A percentile compares a stretch with the other conserved stretches of the same genome.
These are phyloP conservation scores for Etheostoma perlongum DNA, from an alignment of 2,797 vertebrate genomes.

Conservation along the genomic window DNA sequence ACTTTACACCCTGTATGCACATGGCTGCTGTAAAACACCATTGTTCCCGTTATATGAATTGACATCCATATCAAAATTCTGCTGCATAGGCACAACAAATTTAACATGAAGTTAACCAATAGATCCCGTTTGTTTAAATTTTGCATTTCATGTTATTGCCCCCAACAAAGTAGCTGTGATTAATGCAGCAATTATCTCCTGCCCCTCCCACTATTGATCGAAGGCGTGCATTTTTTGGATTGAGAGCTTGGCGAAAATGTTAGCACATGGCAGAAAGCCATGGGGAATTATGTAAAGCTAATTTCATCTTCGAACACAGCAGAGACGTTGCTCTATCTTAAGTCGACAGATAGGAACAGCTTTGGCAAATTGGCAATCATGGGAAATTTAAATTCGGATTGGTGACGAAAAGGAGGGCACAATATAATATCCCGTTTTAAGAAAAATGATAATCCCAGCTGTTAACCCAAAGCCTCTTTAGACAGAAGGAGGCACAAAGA, in stretches of 20 bases:
- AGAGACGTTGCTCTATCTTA: slow-evolving; percentile 42
- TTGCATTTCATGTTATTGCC: slow-evolving; percentile 39
- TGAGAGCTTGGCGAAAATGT: slow-evolving; percentile 51
- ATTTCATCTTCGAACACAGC: slow-evolving; percentile 46
- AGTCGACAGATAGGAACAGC: slow-evolving; percentile 49
- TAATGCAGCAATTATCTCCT: slow-evolving; percentile 66
- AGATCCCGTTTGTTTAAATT: slow-evolving; percentile 47
- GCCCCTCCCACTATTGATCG: slow-evolving; percentile 72
- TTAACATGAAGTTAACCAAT: slow-evolving; percentile 25
- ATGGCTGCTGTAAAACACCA: not conserved
- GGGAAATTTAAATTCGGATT: not conserved
- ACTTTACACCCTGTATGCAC: slow-evolving; percentile 2
- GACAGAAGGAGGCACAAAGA: slow-evolving; percentile 24
- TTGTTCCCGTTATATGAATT: slow-evolving; percentile 3
- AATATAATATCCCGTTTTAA: slow-evolving; percentile 18
- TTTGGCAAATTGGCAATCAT: slow-evolving; percentile 31
- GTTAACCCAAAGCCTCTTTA: slow-evolving; percentile 34
- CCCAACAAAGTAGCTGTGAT: slow-evolving; percentile 65
- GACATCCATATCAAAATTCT: slow-evolving; percentile 3
- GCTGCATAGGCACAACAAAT: slow-evolving; percentile 7
- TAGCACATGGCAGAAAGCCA: slow-evolving; percentile 50
- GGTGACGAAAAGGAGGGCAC: slow-evolving; percentile 21
- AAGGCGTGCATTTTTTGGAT: slow-evolving; percentile 53
- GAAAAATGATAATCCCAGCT: slow-evolving; percentile 32
- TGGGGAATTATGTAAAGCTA: slow-evolving; percentile 58